Base-by-base conservation (phyloP, 1,140 invertebrate genomes). In the Dryas iulia region DNA sequence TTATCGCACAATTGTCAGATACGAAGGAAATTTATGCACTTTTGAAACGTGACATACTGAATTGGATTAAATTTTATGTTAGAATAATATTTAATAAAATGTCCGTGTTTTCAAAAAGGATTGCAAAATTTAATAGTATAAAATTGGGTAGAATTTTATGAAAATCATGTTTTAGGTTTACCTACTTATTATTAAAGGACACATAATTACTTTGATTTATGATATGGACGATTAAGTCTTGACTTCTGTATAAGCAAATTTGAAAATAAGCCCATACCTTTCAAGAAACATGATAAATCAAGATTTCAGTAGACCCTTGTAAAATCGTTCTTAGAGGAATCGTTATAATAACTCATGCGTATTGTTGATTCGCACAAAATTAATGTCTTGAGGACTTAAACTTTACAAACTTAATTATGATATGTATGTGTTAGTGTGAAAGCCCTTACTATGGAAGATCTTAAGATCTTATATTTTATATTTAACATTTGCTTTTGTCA, bases 1-100 rank as follows among this genome's bases (percentile, higher is more conserved):
- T 62, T 58, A 31, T 18, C 31, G 31, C 23, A 54, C 26, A 3
- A n/a, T n/a, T n/a, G n/a, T n/a, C n/a, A n/a, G n/a, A n/a, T n/a
- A 53, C 14, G 18, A 58, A 8, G 18, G 14, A 52, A 31, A 66
- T 66, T 53, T 69, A 62, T 62, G 53, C 52, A 26, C 5, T 35
- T 57, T 31, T 52, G 56, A 39, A 54, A 33, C 54, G 35, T 31
- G 3, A 7, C 8, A 8, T 10, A 31, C 10, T 31, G n/a, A 3
- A 28, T 28, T 28, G n/a, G n/a, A n/a, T n/a, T n/a, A n/a, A n/a
- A n/a, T n/a, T n/a, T n/a, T n/a, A n/a, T n/a, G n/a, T n/a, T n/a
- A n/a, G n/a, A n/a, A n/a, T n/a, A n/a, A n/a, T n/a, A n/a, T n/a
- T n/a, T n/a, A n/a, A n/a, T n/a, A n/a, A n/a, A n/a, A n/a, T n/a